These are phyloP conservation scores for Dolichoris vasculosae DNA, from an alignment of 1,140 invertebrate species.

Conservation along the genomic window DNA sequence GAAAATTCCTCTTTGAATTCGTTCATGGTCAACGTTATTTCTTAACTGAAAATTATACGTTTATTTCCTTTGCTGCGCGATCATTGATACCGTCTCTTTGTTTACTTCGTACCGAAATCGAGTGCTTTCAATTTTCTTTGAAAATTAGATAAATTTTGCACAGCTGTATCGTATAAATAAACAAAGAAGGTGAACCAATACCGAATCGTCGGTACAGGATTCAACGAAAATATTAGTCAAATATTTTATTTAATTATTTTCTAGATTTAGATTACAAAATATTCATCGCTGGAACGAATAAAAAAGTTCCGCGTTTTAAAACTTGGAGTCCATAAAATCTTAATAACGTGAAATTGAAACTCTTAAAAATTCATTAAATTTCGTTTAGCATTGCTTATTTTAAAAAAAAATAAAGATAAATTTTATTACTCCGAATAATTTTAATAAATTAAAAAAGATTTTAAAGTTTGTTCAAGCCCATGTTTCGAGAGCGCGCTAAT, in stretches of 20 bases:
- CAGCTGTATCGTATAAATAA: background rate
- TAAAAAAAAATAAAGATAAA: too few relatives aligned
- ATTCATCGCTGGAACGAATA: too few relatives aligned
- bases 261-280: too few relatives aligned
- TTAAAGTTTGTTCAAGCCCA: too few relatives aligned
- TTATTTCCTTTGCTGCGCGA: background rate
- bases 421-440: too few relatives aligned
- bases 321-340: too few relatives aligned
- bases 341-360: too few relatives aligned
- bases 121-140: background rate
- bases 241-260: background rate
- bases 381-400: too few relatives aligned
- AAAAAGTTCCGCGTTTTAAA: too few relatives aligned
- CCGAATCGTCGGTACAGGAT: background rate
- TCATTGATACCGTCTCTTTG: background rate
- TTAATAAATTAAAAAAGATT: too few relatives aligned
- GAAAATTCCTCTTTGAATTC: constrained; percentile 37
- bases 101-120: background rate
- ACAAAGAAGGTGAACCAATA: background rate
- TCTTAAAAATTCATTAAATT: too few relatives aligned
- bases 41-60: background rate
- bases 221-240: background rate
- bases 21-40: constrained; percentile 5
- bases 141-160: background rate
- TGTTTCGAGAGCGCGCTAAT: too few relatives aligned